A percentile compares a stretch with the other conserved stretches of the same genome.
These are phyloP conservation scores for Anableps anableps DNA, from an alignment of 2,797 vertebrate species.

Conservation along the genomic window DNA sequence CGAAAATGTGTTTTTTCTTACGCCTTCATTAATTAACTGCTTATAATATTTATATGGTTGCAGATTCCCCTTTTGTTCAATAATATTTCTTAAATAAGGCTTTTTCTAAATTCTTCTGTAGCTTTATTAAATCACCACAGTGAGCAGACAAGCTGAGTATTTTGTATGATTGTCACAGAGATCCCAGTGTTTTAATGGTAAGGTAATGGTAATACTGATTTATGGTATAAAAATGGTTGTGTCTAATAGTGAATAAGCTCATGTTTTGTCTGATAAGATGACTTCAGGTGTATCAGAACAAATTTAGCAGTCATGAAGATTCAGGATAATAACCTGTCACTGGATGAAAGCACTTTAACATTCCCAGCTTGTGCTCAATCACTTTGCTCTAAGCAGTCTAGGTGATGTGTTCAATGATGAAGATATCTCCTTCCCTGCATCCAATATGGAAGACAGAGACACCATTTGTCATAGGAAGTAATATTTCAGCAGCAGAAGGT, in stretches of 20 bases:
- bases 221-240: background rate
- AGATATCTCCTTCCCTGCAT: constrained; percentile 40
- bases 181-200: background rate
- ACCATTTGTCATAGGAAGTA: constrained; percentile 25
- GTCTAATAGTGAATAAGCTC: background rate
- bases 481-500: constrained; percentile 10
- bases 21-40: background rate
- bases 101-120: background rate
- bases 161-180: background rate
- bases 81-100: background rate
- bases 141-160: background rate
- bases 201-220: too few relatives aligned
- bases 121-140: too few relatives aligned
- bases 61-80: too few relatives aligned
- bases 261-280: background rate
- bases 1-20: too few relatives aligned
- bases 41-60: too few relatives aligned
- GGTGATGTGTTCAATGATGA: constrained; percentile 42
- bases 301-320: background rate
- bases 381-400: constrained; percentile 49
- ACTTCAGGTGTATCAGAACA: background rate
- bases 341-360: background rate
- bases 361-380: constrained; percentile 36
- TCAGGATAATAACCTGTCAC: background rate
- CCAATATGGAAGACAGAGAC: constrained; percentile 22